Percentiles rank a stretch among this genome's conserved stretches.
These are phyloP conservation scores for Cuculus canorus DNA, from an alignment of 2,797 vertebrate genomes.

Conservation along the genomic window DNA sequence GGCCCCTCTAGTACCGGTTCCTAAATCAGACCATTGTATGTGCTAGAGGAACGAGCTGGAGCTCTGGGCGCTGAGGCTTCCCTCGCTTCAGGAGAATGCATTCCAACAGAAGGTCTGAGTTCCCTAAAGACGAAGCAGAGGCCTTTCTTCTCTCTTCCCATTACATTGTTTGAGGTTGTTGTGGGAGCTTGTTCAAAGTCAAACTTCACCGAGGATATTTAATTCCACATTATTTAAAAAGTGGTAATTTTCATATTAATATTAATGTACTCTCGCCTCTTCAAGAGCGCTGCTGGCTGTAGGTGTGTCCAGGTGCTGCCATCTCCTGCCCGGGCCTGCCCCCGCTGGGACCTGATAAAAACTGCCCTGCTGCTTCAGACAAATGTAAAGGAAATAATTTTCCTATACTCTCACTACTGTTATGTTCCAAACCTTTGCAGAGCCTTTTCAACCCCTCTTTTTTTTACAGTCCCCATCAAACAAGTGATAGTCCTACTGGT, in stretches of 20 bases:
- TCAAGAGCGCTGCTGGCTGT: fast-evolving
- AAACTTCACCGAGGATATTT: neutral
- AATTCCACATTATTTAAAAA: neutral
- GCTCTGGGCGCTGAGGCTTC: neutral
- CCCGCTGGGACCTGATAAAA: neutral
- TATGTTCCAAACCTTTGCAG: neutral
- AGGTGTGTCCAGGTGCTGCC: constrained; percentile 12
- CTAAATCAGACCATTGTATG: fast-evolving
- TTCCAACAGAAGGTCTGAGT: neutral
- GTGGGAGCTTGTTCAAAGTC: neutral
- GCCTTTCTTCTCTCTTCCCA: neutral
- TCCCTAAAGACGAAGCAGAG: neutral
- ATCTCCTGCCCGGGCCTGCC: constrained; percentile 20
- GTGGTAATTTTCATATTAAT: neutral
- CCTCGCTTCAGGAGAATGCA: fast-evolving
- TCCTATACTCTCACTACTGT: neutral
- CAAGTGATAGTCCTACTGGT: neutral
- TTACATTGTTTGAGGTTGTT: neutral
- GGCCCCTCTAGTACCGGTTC: neutral
- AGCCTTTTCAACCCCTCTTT: neutral
- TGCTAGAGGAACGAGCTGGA: neutral
- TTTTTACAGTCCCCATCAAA: neutral
- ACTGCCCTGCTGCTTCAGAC: neutral
- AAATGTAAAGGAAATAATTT: neutral
- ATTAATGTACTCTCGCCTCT: neutral